These are phyloP conservation scores for Aleiodes testaceus DNA, from an alignment of 2,888 invertebrate genomes.

Conservation along the genomic window DNA sequence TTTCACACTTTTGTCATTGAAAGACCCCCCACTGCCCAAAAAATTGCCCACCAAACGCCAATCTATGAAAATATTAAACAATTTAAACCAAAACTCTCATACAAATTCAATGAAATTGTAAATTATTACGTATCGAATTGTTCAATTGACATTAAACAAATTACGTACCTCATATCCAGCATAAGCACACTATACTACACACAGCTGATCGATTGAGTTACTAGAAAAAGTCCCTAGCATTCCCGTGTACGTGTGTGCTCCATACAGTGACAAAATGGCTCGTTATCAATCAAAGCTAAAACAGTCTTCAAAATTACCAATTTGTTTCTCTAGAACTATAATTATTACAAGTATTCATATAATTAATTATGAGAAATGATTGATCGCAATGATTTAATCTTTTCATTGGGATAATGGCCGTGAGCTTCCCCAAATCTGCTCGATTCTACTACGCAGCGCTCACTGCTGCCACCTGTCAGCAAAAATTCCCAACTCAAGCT, in stretches of 20 bases:
- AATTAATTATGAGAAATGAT: no score
- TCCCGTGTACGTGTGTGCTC: no score
- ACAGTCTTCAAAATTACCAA: no score
- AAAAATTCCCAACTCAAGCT: no score
- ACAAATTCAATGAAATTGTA: background rate
- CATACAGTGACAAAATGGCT: background rate
- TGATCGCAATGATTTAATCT: no score
- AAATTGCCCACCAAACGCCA: background rate
- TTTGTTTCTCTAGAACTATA: no score
- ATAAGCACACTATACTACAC: slow-evolving; percentile 29
- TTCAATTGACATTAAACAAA: slow-evolving; percentile 15
- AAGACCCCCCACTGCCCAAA: background rate
- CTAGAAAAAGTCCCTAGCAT: slow-evolving; percentile 8
- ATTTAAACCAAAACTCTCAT: background rate
- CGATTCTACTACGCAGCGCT: no score
- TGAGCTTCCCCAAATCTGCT: no score
- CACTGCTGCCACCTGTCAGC: no score
- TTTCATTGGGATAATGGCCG: no score
- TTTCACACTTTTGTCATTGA: background rate
- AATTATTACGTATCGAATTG: background rate
- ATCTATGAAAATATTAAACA: background rate
- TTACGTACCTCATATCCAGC: slow-evolving; percentile 37
- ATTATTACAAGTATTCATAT: no score
- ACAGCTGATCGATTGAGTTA: slow-evolving; percentile 33
- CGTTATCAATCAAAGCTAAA: background rate